Evolutionary conservation across 2,888 invertebrate genomes (phyloP), one percentile per base, ranked within the genome.

Genomic region (Chrysodeixis includens): DNA sequence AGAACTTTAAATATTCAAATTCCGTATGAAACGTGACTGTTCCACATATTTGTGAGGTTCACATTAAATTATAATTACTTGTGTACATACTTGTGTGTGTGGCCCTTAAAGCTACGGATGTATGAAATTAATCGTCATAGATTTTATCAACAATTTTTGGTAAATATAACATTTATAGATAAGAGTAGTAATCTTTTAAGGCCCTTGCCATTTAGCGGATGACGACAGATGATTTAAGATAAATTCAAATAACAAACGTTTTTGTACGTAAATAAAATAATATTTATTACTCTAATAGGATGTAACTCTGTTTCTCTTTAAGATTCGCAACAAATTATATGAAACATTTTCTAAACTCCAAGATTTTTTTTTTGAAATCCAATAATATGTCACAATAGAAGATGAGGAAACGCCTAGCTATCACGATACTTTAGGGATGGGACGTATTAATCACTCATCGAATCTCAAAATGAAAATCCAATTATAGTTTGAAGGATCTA

Each of bases 11-110:
- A 32, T 53, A 20, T 14, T 18, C 9, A 7, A 46, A 30, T 40
- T 54, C 9, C 5, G n/a, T 22, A 40, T 55, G 30, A 57, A 56
- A 22, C 44, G 9, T 35, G 18, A 58, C 20, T 71, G n/a, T 10
- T 55, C 30, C 55, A 32, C 22, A 52, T 35, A 51, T 20, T 52
- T 10, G 51, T n/a, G 5, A 46, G 32, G 16, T 44, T n/a, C 44
- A 30, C 35, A 40, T 59, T 64, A 35, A 46, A 59, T 71, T 71
- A 53, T 62, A 55, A 55, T 58, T 40, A 52, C 55, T 56, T 54
- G n/a, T 56, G 20, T 51, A 46, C 22, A 10, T 44, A 14, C 32
- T 56, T 3, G 9, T 22, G 9, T 56, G 18, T 49, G 5, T 16
- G 51, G 57, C 54, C 46, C 46, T 35, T 14, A 35, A 46, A 54